Base-by-base conservation (phyloP, 2,113 vertebrate genomes). In the Pollachius pollachius region DNA sequence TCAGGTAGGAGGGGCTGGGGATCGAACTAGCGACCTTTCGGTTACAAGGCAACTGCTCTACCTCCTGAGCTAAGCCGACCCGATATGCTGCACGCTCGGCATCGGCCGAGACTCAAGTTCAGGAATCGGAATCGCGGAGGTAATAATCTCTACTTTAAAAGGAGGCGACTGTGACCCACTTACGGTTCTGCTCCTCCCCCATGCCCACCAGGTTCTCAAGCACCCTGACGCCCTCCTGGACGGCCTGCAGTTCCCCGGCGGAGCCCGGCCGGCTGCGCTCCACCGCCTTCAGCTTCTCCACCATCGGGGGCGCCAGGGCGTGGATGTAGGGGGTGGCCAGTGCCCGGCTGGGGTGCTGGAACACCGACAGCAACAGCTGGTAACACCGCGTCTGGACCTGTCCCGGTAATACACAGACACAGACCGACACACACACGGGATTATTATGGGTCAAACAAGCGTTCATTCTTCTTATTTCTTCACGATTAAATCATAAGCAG, bases 341-440 rank as follows among this genome's bases (percentile, higher is more conserved):
- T 23, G 95, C 94, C 12, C 97, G 94, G 77, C 92, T 95, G 58
- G 94, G 92, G 86, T 98, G 97, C 81, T 99, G 97, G 81, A 99
- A 98, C 76, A 99, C 94, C 1, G 97, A 99, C 67, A 98, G 84
- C 62, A 98, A 91, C 81, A 99, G 94, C 91, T 99, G 97, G 89
- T 97, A 98, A 89, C 96, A 96, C 58, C 96, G 96, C 25, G 95
- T 94, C 89, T 98, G 97, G 84, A 97, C 95, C 97, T 99, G 86
- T 7, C 37, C 18, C 41, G 76, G 34, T 30, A 62, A 0, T 67
- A 68, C n/a, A 0, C 37, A 66, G 41, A 68, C 64, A 72, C 16
- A 65, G 18, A 71, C 30, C 11, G 4, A 34, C 30, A 0, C 69
- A 68, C 18, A 0, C 37, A 68, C 52, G n/a, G 11, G 8, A 48